Base-by-base conservation (phyloP, 2,888 invertebrate genomes). In the Pseudoips prasinana region DNA sequence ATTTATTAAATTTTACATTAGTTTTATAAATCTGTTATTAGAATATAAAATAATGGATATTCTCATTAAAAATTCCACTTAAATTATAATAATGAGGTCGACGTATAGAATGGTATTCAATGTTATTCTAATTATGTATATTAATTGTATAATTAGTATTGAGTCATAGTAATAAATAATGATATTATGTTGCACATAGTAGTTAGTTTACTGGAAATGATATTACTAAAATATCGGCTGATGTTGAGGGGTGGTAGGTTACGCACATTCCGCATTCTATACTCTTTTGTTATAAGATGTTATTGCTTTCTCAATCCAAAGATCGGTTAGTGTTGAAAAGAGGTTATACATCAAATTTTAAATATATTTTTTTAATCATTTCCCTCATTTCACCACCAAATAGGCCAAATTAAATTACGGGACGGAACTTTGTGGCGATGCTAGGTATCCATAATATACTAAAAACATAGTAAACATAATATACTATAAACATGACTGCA, bases 271-370 rank as follows among this genome's bases (percentile, higher is more conserved):
- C 77, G 52, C 56, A 53, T 57, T 59, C 61, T 27, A 39, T 56
- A 57, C 57, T 51, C 49, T 62, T 65, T 67, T 62, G 61, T 74
- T 72, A 53, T 73, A 70, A n/a, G 50, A 55, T 43, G 42, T 44
- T 63, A 60, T 59, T 64, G 64, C 66, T 74, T 73, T 62, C 67
- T 73, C 72, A 76, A 73, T 77, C 85, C 86, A 85, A 84, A 85
- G 81, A 81, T 79, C 76, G 68, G 72, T 67, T 70, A 62, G 62
- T 66, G 56, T 62, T 56, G 35, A 56, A 60, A 46, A 50, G 37
- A 31, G 44, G 48, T 39, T 39, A 51, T 30, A 26, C 34, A 37
- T 44, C 40, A 35, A 29, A 36, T 14, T 14, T 14, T 14, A 14
- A 14, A 14, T 14, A 14, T n/a, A n/a, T n/a, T n/a, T n/a, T n/a